These are phyloP conservation scores for Rhyacophila evoluta DNA, from an alignment of 2,888 invertebrate genomes.

Conservation along the genomic window DNA sequence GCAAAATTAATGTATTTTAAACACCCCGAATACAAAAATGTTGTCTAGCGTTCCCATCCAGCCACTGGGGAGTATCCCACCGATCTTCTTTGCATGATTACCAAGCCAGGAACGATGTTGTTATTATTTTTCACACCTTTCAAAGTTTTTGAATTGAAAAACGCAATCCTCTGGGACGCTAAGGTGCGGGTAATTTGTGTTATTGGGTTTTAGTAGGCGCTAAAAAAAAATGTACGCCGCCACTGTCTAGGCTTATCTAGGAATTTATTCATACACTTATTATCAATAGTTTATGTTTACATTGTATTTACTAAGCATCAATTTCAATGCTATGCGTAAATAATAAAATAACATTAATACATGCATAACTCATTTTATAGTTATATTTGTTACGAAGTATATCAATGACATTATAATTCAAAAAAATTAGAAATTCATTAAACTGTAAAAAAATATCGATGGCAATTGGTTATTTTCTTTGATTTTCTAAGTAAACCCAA, in stretches of 20 bases:
- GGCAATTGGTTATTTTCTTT: no score
- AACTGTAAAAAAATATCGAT: no score
- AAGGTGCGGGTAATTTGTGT: constrained; percentile 28
- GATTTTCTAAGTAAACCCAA: no score
- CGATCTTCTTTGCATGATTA: constrained; percentile 15
- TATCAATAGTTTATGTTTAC: neutral
- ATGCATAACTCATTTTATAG: no score
- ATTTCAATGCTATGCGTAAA: neutral
- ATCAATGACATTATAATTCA: no score
- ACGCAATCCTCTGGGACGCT: neutral
- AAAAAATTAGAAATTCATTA: no score
- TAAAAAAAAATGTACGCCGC: neutral
- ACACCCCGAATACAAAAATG: neutral
- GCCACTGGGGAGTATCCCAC: constrained; percentile 4
- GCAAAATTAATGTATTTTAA: neutral
- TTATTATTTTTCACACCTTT: constrained; percentile 36
- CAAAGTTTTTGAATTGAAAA: constrained; percentile 28
- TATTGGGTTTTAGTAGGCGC: constrained; percentile 26
- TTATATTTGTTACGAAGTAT: no score
- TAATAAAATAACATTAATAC: no score
- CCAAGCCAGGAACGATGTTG: constrained; percentile 15
- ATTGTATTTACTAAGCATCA: neutral
- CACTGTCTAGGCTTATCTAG: neutral
- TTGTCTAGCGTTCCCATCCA: neutral
- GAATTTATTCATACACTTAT: neutral